Evolutionary conservation across 1,140 invertebrate species (phyloP), one percentile per base, ranked within the genome.

Genomic region (Euschistus heros): DNA sequence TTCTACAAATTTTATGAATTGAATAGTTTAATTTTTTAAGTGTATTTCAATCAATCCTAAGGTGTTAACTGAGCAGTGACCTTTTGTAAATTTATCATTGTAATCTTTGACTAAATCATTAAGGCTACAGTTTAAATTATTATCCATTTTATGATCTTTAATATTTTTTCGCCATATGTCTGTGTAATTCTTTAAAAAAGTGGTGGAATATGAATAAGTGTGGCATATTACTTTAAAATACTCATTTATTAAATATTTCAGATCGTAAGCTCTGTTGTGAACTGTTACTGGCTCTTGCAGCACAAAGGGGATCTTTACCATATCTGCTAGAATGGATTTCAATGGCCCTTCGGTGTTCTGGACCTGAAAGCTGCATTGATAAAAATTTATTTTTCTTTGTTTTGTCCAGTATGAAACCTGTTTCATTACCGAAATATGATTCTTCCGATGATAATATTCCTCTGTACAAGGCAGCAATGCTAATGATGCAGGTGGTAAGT

Each of bases 271-370:
- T 84, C 57, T 78, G 81, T 26, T 76, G 77, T 44, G 82, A 85
- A 74, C 72, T 86, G 20, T 73, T 84, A 68, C 71, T 85, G 42
- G 76, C 78, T 10, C 68, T 86, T 33, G 79, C 82, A 24, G 72
- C 83, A 30, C 84, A 86, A 73, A 72, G 83, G 67, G 83, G 84
- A 4, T 82, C 82, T n/a, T 74, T 86, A 24, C 71, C 80, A 26
- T 81, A 83, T 73, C 71, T 86, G 4, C 71, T 86, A 18, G 82
- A 85, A 68, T 86, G 84, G 84, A 79, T 86, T 64, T 78, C 83
- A 61, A 79, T 84, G 77, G 82, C 82, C 20, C 71, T 84, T 46
- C 73, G 77, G 33, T 64, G 62, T 20, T 64, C 68, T 18, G 27
- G 22, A n/a, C 62, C 33, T 52, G 57, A 68, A 70, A 67, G 67